Evolutionary conservation across 1,140 invertebrate species (phyloP).

Genomic region (Drosophila tristis): DNA sequence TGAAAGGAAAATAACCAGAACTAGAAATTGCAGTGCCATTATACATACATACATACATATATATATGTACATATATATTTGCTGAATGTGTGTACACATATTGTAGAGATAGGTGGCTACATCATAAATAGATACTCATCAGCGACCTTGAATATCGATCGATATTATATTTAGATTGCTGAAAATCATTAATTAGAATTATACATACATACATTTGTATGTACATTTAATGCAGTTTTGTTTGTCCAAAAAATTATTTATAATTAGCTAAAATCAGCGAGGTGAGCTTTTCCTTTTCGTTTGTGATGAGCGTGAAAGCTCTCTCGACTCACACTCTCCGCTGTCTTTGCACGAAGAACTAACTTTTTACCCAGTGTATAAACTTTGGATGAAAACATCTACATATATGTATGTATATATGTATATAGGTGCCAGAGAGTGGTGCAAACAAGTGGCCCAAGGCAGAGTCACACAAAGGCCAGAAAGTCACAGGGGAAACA

Average conservation of each 20-base stretch:
- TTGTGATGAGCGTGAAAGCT: constrained; percentile 23
- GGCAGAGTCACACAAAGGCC: constrained; percentile 15
- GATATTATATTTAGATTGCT: no score
- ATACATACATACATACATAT: no score
- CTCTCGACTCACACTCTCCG: background rate
- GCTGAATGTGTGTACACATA: no score
- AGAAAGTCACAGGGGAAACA: constrained; percentile 12
- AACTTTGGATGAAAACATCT: constrained; percentile 65
- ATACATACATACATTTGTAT: background rate
- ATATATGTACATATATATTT: no score
- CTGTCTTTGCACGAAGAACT: background rate
- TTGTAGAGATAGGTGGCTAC: no score
- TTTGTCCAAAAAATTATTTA: constrained; percentile 58
- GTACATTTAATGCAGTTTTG: constrained; percentile 10
- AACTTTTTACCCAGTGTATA: constrained; percentile 57
- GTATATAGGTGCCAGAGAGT: constrained; percentile 4
- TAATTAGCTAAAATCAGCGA: constrained; percentile 40
- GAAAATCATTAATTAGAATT: no score
- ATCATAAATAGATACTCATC: no score
- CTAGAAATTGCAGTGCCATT: no score
- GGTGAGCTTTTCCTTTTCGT: constrained; percentile 33
- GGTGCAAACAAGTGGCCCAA: background rate
- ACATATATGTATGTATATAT: no score
- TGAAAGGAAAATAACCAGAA: no score
- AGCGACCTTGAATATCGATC: no score